phyloP scores from a whole-genome alignment of 2,888 invertebrate genomes.

The Pyrrhosoma nymphula region DNA sequence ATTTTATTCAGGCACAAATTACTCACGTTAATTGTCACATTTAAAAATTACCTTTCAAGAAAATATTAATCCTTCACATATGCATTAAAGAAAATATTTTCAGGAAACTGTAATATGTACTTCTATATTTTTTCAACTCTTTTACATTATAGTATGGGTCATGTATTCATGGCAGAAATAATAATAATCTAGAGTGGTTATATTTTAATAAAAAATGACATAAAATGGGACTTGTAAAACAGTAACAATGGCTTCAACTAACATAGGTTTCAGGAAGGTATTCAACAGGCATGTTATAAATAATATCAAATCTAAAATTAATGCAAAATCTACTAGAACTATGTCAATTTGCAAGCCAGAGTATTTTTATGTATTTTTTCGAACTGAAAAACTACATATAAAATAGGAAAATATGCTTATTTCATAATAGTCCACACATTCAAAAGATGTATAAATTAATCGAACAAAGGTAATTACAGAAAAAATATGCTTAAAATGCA shows the following conservation, averaged over 20 bases:
- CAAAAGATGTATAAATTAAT: neutral
- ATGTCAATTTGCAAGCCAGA: neutral
- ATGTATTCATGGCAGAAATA: neutral
- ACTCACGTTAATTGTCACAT: constrained; percentile 33
- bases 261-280: neutral
- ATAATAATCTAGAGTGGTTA: neutral
- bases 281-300: neutral
- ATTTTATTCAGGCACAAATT: neutral
- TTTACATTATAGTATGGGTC: neutral
- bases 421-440: neutral
- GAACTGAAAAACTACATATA: neutral
- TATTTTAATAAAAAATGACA: neutral
- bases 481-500: neutral
- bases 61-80: constrained; percentile 17
- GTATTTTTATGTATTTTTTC: neutral
- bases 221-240: constrained; percentile 1
- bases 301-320: neutral
- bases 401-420: neutral
- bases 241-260: constrained; percentile 1
- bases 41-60: neutral
- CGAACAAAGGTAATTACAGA: neutral
- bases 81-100: constrained; percentile 6
- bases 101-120: neutral
- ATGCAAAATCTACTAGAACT: neutral
- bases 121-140: neutral